Conservation (phyloP, 2,113 vertebrate genomes). For the Sciurus niger region DNA sequence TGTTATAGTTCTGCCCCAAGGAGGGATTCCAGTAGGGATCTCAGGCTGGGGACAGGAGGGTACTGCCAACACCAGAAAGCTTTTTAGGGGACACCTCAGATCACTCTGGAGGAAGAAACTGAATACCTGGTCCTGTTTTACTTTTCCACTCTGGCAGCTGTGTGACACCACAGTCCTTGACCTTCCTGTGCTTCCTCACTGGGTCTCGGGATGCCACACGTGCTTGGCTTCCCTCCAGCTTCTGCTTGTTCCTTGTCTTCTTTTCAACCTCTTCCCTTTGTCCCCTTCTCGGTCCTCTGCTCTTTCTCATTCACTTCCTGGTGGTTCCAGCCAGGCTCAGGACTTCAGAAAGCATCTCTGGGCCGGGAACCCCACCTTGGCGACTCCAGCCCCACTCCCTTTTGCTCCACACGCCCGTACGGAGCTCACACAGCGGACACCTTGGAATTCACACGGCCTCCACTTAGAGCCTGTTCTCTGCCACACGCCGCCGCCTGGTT, state of each 20-base stretch:
- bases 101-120: not conserved
- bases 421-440: no score
- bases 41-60: not conserved
- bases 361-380: not conserved
- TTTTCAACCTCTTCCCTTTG: rapidly evolving
- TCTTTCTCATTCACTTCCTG: not conserved
- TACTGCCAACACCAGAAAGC: not conserved
- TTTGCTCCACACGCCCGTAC: not conserved
- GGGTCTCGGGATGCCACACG: rapidly evolving
- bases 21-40: not conserved
- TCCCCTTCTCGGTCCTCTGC: rapidly evolving
- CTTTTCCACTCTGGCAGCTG: not conserved
- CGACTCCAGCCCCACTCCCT: not conserved
- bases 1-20: not conserved
- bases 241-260: rapidly evolving
- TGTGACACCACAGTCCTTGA: rapidly evolving
- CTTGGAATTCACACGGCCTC: rapidly evolving
- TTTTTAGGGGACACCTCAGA: rapidly evolving
- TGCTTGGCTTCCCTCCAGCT: not conserved
- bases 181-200: rapidly evolving
- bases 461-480: rapidly evolving
- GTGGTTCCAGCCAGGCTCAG: not conserved
- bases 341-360: not conserved
- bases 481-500: rapidly evolving
- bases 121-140: rapidly evolving